These are phyloP conservation scores for Dicentrarchus labrax DNA, from an alignment of 2,113 vertebrate genomes.

Conservation along the genomic window DNA sequence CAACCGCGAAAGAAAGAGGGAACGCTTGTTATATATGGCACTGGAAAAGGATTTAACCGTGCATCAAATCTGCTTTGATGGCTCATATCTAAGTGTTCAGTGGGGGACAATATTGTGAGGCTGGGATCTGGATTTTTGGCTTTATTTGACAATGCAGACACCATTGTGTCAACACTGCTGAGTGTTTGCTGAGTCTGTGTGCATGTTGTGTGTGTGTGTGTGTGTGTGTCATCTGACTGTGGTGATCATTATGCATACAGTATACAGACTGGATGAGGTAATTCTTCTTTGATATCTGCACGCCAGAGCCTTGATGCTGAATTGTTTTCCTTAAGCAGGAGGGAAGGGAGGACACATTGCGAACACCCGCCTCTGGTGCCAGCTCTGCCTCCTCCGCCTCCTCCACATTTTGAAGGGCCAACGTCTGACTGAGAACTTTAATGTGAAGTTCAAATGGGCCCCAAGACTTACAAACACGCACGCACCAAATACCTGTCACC, in stretches of 20 bases:
- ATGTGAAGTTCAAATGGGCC: constrained; percentile 29
- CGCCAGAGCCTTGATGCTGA: not conserved
- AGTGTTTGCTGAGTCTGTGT: constrained; percentile 1
- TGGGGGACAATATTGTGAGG: constrained; percentile 12
- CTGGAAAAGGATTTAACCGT: constrained; percentile 43
- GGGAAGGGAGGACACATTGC: constrained; percentile 9
- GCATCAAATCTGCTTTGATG: constrained; percentile 58
- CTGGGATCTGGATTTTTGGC: constrained; percentile 50
- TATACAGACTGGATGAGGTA: constrained; percentile 6
- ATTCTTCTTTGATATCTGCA: constrained; percentile 48
- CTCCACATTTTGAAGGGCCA: not conserved
- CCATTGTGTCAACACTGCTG: constrained; percentile 38
- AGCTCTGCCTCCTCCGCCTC: constrained; percentile 11
- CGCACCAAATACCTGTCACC: not conserved
- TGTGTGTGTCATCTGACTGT: constrained; percentile 25
- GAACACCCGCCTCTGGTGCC: constrained; percentile 6
- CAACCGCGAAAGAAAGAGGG: constrained; percentile 35
- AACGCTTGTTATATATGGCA: constrained; percentile 28
- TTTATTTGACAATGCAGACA: constrained; percentile 49
- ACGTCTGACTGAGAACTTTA: constrained; percentile 23
- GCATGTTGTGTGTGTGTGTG: not conserved
- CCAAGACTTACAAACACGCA: not conserved
- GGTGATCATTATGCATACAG: constrained; percentile 23
- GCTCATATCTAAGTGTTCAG: constrained; percentile 37
- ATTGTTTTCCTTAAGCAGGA: constrained; percentile 15